These are phyloP conservation scores for Eubucco bourcierii DNA, from an alignment of 2,113 vertebrate species.

Conservation along the genomic window DNA sequence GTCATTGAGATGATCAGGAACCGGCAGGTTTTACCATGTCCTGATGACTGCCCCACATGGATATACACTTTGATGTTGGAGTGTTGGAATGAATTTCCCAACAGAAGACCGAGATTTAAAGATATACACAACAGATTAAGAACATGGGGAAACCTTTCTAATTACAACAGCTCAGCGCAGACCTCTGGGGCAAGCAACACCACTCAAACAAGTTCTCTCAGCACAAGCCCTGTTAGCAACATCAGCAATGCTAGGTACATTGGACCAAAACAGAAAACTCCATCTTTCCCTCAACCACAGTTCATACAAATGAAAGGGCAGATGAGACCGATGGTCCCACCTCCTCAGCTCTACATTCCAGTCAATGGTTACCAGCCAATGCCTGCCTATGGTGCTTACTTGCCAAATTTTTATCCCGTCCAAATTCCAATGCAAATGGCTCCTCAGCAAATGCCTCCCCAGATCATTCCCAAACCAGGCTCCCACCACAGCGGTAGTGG, in stretches of 20 bases:
- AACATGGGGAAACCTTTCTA: constrained; percentile 91
- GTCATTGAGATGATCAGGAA: constrained; percentile 94
- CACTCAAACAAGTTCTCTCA: constrained; percentile 96
- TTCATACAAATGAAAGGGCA: constrained; percentile 93
- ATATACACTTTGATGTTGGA: constrained; percentile 94
- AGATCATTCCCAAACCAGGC: constrained; percentile 85
- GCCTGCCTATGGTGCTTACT: constrained; percentile 89
- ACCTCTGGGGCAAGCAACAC: constrained; percentile 93
- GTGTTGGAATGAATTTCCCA: constrained; percentile 94
- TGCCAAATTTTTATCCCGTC: constrained; percentile 96
- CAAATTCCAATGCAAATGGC: constrained; percentile 94
- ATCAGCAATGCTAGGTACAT: constrained; percentile 89
- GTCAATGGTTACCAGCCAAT: constrained; percentile 96
- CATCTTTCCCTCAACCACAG: constrained; percentile 88
- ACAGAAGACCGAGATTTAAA: constrained; percentile 92
- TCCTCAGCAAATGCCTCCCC: constrained; percentile 87
- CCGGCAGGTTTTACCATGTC: constrained; percentile 90
- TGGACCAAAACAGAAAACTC: constrained; percentile 88
- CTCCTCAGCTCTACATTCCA: constrained; percentile 93
- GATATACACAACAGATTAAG: constrained; percentile 92
- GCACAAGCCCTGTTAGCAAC: constrained; percentile 95
- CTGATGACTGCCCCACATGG: constrained; percentile 94
- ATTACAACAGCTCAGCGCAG: constrained; percentile 92
- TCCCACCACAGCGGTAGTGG: constrained; percentile 96
- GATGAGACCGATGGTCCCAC: constrained; percentile 87